phyloP scores from a whole-genome alignment of 2,797 vertebrate genomes.

The Dicrostonyx torquatus region DNA sequence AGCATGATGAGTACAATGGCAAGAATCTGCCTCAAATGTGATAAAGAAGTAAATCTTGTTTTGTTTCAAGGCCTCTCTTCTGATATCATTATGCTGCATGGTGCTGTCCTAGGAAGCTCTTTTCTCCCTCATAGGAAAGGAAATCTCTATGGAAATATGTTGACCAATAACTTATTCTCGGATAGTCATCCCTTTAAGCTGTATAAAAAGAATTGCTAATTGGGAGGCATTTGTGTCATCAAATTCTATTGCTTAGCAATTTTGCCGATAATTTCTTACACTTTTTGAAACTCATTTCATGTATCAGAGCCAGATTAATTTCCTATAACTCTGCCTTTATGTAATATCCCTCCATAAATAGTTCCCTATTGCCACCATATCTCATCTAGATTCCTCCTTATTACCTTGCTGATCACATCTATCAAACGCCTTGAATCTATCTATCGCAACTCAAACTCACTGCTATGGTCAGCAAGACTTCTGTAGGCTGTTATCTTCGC shows the following conservation, averaged over 20 bases:
- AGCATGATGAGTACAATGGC: neutral
- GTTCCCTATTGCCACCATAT: neutral
- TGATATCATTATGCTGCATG: neutral
- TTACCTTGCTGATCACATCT: neutral
- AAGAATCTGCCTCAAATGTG: neutral
- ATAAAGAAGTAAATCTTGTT: neutral
- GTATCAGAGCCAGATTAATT: neutral
- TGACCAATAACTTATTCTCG: neutral
- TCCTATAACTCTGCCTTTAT: neutral
- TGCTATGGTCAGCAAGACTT: neutral
- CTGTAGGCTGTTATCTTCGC: neutral
- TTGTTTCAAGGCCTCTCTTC: neutral
- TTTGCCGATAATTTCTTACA: neutral
- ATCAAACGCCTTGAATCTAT: neutral
- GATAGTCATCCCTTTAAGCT: slow-evolving; percentile 1
- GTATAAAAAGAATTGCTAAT: neutral
- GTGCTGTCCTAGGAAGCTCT: neutral
- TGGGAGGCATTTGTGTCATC: neutral
- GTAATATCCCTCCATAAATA: neutral
- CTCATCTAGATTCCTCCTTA: slow-evolving; percentile 1
- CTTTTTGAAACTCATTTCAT: neutral
- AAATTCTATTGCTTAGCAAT: neutral
- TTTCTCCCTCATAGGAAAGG: slow-evolving; percentile 26
- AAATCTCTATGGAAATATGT: neutral
- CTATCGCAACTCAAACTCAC: neutral